These are phyloP conservation scores for Prinia subflava DNA, from an alignment of 2,113 vertebrate species.

Conservation along the genomic window DNA sequence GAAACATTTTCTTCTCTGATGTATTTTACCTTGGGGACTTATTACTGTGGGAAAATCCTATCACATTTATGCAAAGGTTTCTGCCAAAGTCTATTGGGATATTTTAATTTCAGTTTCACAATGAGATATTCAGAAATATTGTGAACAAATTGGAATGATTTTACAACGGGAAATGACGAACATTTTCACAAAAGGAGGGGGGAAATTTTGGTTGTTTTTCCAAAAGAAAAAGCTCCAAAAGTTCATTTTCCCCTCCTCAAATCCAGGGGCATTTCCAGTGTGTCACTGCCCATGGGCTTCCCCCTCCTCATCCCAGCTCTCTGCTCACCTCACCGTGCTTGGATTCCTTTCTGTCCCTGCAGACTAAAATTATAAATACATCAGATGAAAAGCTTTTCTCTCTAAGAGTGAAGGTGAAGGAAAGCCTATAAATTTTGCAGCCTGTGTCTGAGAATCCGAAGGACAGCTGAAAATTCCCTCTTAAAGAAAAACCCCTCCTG, in stretches of 20 bases:
- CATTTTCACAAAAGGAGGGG: background rate
- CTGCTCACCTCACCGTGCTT: background rate
- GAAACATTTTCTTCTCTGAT: background rate
- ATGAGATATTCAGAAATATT: background rate
- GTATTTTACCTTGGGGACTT: constrained; percentile 31
- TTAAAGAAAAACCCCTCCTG: background rate
- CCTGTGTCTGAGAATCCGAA: constrained; percentile 3
- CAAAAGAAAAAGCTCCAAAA: background rate
- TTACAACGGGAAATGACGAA: background rate
- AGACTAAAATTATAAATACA: background rate
- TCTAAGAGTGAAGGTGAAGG: constrained; percentile 31
- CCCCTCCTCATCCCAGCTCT: background rate
- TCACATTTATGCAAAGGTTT: constrained; percentile 14
- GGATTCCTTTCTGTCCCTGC: background rate
- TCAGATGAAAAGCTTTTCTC: constrained; percentile 10
- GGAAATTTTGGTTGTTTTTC: background rate
- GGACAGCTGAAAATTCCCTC: constrained; percentile 36
- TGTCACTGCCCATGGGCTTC: background rate
- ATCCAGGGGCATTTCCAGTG: background rate
- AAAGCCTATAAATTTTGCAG: constrained; percentile 54
- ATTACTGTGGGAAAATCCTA: constrained; percentile 5
- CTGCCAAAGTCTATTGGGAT: background rate
- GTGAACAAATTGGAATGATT: background rate
- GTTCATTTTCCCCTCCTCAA: background rate
- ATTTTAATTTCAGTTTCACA: constrained; percentile 20